Base-by-base conservation (phyloP, 2,888 invertebrate species). In the Drosophila demipolita region DNA sequence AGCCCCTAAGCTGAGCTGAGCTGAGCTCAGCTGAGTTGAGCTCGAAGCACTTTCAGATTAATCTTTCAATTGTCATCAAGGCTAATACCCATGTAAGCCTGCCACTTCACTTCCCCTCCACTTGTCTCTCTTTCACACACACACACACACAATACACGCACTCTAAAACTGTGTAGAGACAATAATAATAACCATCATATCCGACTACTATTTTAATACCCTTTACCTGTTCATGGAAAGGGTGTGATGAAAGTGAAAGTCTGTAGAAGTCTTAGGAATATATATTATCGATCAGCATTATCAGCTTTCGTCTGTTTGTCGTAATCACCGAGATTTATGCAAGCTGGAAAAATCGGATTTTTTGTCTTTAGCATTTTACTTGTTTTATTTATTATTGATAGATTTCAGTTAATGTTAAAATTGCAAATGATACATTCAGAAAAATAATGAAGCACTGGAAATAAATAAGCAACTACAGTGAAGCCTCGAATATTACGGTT, bases 21-120 rank as follows among this genome's bases (percentile, higher is more conserved):
- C 45, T 15, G 33, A 48, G 32, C 35, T 9, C 12, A 58, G 32
- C 48, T 6, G 33, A 29, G 35, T 23, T 50, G 26, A 40, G 40
- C 35, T 29, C 40, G 36, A 57, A 60, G 55, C 72, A 71, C 62
- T 75, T 71, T 71, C 42, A 35, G 52, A 17, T 33, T 40, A 66
- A 73, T 72, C 80, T 78, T 57, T 65, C 74, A 73, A 81, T 81
- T 78, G 78, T 75, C 72, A 80, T 73, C 73, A 26, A 17, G 66
- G 67, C 72, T 76, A 78, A 84, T 83, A 73, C 83, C 68, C 73
- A 70, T 79, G 86, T 78, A 84, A 76, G 68, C 66, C 71, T 49
- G 20, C 23, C 17, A 48, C 9, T 35, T 38, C 38, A 4, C 29
- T 17, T 12, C 33, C 32, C 32, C 2, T 17, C 49, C 50, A 0